Conservation (phyloP, 2,888 invertebrate genomes). For the Smittia aterrima region DNA sequence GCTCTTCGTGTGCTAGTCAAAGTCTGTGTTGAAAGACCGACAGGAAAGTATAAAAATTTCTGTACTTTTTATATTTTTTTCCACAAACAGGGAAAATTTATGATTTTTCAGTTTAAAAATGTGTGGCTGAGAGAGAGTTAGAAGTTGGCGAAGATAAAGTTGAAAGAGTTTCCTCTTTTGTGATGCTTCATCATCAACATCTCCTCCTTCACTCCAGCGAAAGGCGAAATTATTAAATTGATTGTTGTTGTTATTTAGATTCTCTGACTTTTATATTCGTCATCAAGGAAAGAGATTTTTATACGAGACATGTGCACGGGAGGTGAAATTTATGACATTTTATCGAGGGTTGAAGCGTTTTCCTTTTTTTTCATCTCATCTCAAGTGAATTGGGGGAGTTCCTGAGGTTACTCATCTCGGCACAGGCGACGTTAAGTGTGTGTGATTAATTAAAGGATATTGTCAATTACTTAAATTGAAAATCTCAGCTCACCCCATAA, state of each 20-base stretch:
- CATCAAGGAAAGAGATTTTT: not conserved
- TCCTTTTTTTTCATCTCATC: not conserved
- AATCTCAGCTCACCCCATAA: conserved; percentile 24
- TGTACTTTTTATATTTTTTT: conserved; percentile 10
- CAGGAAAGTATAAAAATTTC: conserved; percentile 23
- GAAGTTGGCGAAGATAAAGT: not conserved
- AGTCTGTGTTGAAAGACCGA: not conserved
- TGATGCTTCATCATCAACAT: not conserved
- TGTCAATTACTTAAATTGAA: conserved; percentile 41
- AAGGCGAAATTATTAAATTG: conserved; percentile 31
- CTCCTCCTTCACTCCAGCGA: not conserved
- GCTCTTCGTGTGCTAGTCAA: not conserved
- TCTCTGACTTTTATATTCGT: conserved; percentile 14
- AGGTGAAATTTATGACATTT: conserved; percentile 35
- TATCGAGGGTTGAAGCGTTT: conserved; percentile 14
- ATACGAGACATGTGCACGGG: conserved; percentile 34
- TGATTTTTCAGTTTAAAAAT: not conserved
- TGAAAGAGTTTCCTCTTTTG: not conserved
- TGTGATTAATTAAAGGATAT: conserved; percentile 41
- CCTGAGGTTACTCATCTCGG: conserved; percentile 20
- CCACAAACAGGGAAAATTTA: conserved; percentile 19
- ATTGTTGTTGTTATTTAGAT: conserved; percentile 39
- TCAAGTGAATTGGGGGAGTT: not conserved
- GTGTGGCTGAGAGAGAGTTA: not conserved
- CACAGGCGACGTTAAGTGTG: conserved; percentile 32